phyloP scores from a whole-genome alignment of 2,113 vertebrate species.

The Hoplias malabaricus region DNA sequence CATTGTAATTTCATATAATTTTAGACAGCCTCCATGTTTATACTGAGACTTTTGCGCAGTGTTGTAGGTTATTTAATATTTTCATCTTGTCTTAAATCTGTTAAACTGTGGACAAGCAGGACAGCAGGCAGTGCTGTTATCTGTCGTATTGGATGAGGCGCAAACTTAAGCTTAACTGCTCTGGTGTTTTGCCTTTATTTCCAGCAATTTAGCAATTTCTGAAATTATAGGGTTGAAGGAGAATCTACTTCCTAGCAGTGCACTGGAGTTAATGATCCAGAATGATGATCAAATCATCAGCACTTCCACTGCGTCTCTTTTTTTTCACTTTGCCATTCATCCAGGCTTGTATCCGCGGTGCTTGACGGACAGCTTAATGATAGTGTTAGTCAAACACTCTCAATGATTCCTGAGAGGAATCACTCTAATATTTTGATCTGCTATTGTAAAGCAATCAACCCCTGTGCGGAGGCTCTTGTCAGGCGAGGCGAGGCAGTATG shows the following conservation, averaged over 20 bases:
- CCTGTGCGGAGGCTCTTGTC: slow-evolving; percentile 60
- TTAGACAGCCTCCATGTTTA: too few relatives aligned
- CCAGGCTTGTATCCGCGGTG: slow-evolving; percentile 28
- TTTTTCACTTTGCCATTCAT: slow-evolving; percentile 31
- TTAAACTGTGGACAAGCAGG: neutral
- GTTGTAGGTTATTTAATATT: neutral
- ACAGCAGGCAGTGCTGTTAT: neutral
- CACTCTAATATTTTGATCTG: slow-evolving; percentile 64
- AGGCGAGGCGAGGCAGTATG: slow-evolving; percentile 59
- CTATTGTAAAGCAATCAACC: slow-evolving; percentile 65
- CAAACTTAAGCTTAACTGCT: neutral
- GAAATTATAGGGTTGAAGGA: neutral
- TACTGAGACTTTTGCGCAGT: too few relatives aligned
- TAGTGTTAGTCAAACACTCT: slow-evolving; percentile 58
- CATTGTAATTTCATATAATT: too few relatives aligned
- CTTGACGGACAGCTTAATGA: slow-evolving; percentile 58
- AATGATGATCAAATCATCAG: slow-evolving; percentile 30
- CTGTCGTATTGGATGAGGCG: neutral
- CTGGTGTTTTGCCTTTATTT: neutral
- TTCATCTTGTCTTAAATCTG: neutral
- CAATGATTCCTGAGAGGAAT: slow-evolving; percentile 56
- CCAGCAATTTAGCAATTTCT: slow-evolving; percentile 13
- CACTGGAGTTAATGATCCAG: slow-evolving; percentile 31
- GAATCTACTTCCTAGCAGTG: neutral
- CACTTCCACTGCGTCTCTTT: neutral